Evolutionary conservation across 1,140 invertebrate species (phyloP), one percentile per base, ranked within the genome.

Genomic region (Saxidomus purpurata): DNA sequence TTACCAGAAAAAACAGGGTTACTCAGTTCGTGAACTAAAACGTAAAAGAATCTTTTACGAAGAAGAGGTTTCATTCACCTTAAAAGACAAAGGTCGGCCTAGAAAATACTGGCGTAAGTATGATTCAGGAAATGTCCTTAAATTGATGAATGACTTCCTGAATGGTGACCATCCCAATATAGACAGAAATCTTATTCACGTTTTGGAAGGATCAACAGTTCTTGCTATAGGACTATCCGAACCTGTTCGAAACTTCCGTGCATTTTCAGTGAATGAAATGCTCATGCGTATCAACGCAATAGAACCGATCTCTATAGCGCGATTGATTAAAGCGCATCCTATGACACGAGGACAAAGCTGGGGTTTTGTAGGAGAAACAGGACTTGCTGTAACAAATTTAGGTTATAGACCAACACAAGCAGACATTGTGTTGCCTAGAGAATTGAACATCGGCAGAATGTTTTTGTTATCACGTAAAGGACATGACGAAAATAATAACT

Each of bases 121-220:
- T 28, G 59, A 63, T 9, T 28, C n/a, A 11, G 59, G 59, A 63
- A 63, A 63, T 63, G 59, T 63, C 19, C 59, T 63, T 28, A 63
- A 28, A 4, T 28, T 63, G 59, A 63, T 63, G 59, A 15, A 28
- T 28, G 1, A 28, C 15, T 63, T 63, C 59, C 19, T 1, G 15
- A 28, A 25, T 28, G 59, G 59, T 1, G 59, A 63, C 8, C 59
- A 63, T 28, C 25, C 6, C 15, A 28, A 4, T 28, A 63, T 63
- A 25, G n/a, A 63, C 0, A 4, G 15, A 28, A 63, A 63, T 28
- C 59, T n/a, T 8, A 4, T 63, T 8, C 59, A 63, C n/a, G 25
- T 63, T 28, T 63, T 63, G 59, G 59, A 63, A 63, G 59, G 59
- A n/a, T 63, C 59, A 28, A 63, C 59, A 28, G 59, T 63, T 63